These are phyloP conservation scores for Batillaria attramentaria DNA, from an alignment of 1,140 invertebrate genomes.

Conservation along the genomic window DNA sequence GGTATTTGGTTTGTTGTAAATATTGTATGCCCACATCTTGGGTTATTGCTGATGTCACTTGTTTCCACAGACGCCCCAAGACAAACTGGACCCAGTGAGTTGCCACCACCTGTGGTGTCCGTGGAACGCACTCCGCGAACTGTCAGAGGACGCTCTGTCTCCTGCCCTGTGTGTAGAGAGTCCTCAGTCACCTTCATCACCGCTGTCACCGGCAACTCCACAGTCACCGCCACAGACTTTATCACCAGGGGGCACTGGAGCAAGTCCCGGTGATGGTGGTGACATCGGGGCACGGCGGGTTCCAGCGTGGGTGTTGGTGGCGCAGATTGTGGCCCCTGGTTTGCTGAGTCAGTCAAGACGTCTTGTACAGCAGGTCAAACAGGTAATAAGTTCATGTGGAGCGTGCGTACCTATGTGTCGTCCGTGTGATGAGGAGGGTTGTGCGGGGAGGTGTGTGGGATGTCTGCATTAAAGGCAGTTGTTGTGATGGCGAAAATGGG, in stretches of 20 bases:
- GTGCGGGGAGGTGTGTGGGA: neutral
- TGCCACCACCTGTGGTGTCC: slow-evolving; percentile 55
- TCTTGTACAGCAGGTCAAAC: slow-evolving; percentile 27
- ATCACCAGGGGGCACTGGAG: neutral
- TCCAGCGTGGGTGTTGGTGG: slow-evolving; percentile 33
- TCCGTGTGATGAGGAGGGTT: neutral
- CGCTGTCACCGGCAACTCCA: neutral
- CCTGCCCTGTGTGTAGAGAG: neutral
- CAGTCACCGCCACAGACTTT: neutral
- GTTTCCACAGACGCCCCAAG: slow-evolving; percentile 27
- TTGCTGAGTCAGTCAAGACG: slow-evolving; percentile 28
- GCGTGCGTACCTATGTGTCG: neutral
- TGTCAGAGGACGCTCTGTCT: slow-evolving; percentile 20
- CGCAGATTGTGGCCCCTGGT: slow-evolving; percentile 33
- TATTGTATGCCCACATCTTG: neutral
- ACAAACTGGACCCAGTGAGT: slow-evolving; percentile 41
- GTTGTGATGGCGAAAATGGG: neutral
- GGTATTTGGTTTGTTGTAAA: neutral
- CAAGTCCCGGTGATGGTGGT: neutral
- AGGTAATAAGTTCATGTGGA: slow-evolving; percentile 4
- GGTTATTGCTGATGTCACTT: neutral
- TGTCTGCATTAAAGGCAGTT: neutral
- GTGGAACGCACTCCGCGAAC: slow-evolving; percentile 37
- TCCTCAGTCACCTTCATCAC: neutral
- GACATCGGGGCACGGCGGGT: neutral